These are phyloP conservation scores for Bothrops jararaca DNA, from an alignment of 2,113 vertebrate genomes.

Conservation along the genomic window DNA sequence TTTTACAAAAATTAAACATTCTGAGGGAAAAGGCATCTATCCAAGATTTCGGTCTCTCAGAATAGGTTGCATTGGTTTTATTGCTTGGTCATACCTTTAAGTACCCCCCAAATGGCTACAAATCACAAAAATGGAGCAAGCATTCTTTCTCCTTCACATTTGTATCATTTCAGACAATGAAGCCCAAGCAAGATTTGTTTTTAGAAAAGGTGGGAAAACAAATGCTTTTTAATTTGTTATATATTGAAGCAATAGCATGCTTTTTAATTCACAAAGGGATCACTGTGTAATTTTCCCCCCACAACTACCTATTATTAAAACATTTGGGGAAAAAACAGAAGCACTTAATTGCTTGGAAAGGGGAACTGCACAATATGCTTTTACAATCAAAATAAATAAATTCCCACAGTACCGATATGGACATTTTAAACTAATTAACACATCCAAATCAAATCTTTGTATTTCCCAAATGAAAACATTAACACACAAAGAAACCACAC, in stretches of 20 bases:
- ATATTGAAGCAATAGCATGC: no score
- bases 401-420: background rate
- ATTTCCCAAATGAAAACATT: background rate
- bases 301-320: background rate
- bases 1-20: background rate
- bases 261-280: background rate
- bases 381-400: background rate
- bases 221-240: background rate
- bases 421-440: background rate
- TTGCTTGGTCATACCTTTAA: background rate
- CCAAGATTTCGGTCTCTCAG: background rate
- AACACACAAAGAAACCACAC: background rate
- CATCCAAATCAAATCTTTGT: slow-evolving; percentile 8
- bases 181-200: background rate
- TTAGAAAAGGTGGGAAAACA: background rate
- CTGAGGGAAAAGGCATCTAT: background rate
- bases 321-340: background rate
- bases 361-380: background rate
- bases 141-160: background rate
- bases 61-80: background rate
- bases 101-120: background rate
- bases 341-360: background rate
- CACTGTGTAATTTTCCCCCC: background rate
- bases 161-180: background rate
- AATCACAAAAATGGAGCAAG: background rate